Conservation (phyloP, 2,888 invertebrate species). For the Andrena chrysosceles region DNA sequence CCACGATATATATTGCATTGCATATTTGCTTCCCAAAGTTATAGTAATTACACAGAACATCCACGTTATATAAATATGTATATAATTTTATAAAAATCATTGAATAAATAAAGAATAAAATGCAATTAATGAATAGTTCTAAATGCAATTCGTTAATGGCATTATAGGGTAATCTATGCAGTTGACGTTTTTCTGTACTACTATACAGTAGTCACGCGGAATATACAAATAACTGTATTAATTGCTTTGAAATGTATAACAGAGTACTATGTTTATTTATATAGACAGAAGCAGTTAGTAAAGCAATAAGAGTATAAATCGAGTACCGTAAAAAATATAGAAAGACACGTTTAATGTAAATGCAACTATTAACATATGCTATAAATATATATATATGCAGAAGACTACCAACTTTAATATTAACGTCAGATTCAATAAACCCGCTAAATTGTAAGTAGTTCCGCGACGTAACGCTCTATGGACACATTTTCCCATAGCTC, state of each 20-base stretch:
- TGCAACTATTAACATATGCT: conserved; percentile 7
- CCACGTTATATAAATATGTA: conserved; percentile 25
- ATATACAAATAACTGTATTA: conserved; percentile 2
- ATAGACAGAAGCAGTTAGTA: not conserved
- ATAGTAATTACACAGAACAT: conserved; percentile 56
- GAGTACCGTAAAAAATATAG: conserved; percentile 42
- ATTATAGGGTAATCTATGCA: conserved; percentile 58
- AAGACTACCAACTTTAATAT: conserved; percentile 4
- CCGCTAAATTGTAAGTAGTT: not conserved
- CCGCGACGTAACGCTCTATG: not conserved
- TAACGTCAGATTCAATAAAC: conserved; percentile 11
- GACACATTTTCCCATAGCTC: not conserved
- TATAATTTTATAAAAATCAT: conserved; percentile 17
- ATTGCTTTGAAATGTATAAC: conserved; percentile 6
- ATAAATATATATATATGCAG: not conserved
- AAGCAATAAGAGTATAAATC: conserved; percentile 14
- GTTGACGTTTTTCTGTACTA: conserved; percentile 3
- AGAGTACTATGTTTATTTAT: conserved; percentile 2
- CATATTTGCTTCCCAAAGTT: conserved; percentile 54
- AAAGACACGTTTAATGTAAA: conserved; percentile 4
- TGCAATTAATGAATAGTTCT: conserved; percentile 32
- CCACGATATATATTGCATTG: conserved; percentile 13
- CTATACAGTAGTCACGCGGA: conserved; percentile 1
- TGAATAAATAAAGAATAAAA: conserved; percentile 19
- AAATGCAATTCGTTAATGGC: conserved; percentile 24